Evolutionary conservation across 2,797 vertebrate species (phyloP).

Genomic region (Brachyrhaphis roseni): DNA sequence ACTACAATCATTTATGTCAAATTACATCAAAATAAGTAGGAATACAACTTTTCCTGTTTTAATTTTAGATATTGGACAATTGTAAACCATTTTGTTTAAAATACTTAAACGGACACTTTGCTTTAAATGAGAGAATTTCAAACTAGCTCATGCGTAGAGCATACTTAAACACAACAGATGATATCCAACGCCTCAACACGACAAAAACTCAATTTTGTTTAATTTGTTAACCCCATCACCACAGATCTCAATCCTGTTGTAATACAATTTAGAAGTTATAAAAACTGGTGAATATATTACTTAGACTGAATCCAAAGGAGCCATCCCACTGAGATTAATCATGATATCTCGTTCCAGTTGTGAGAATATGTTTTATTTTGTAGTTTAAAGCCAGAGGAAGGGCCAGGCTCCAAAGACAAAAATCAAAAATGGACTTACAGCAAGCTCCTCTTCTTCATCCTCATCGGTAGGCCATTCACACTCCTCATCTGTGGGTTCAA

Average conservation of each 20-base stretch:
- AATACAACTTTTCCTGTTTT: no score
- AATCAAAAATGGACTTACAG: constrained; percentile 82
- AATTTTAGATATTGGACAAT: no score
- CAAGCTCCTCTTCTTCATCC: constrained; percentile 93
- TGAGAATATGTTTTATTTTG: neutral
- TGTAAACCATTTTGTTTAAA: no score
- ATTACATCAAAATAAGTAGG: no score
- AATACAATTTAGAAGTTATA: neutral
- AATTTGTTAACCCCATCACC: neutral
- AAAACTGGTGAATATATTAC: neutral
- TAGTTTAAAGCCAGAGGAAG: neutral
- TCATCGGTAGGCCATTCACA: constrained; percentile 94
- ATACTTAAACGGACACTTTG: no score
- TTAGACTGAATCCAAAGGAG: neutral
- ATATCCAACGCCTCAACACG: neutral
- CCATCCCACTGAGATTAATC: neutral
- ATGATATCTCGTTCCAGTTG: neutral
- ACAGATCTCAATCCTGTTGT: neutral
- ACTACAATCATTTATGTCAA: neutral
- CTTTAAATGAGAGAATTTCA: no score
- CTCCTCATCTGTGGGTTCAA: constrained; percentile 94
- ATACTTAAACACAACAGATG: neutral
- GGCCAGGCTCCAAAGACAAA: neutral
- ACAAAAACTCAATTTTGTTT: neutral
- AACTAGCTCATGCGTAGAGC: neutral